Percentiles rank a stretch among this genome's conserved stretches.
These are phyloP conservation scores for Brevipalpus yothersi DNA, from an alignment of 1,140 invertebrate genomes.

Conservation along the genomic window DNA sequence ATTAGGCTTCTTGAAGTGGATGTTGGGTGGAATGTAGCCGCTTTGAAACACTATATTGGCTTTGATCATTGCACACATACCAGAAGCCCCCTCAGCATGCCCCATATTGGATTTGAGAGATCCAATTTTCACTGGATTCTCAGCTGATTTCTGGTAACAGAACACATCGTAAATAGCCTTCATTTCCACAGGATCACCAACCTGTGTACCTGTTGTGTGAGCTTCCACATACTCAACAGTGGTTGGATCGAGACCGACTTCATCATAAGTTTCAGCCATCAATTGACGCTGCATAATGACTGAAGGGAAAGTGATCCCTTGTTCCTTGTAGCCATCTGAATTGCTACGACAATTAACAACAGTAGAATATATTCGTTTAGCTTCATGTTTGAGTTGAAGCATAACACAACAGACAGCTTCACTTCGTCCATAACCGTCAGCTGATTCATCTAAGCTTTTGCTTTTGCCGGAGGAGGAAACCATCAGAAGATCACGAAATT, in stretches of 20 bases:
- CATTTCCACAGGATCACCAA: constrained; percentile 77
- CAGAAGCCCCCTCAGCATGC: constrained; percentile 68
- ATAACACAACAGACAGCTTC: constrained; percentile 38
- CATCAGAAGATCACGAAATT: constrained; percentile 10
- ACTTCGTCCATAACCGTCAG: constrained; percentile 19
- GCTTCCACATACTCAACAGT: constrained; percentile 69
- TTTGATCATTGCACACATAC: constrained; percentile 28
- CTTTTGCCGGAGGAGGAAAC: background rate
- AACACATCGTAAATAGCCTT: background rate
- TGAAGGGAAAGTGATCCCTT: constrained; percentile 35
- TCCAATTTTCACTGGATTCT: constrained; percentile 48
- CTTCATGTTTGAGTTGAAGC: constrained; percentile 17
- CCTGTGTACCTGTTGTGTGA: constrained; percentile 72
- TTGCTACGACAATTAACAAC: constrained; percentile 53
- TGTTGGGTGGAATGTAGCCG: constrained; percentile 24
- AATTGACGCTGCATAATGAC: constrained; percentile 15
- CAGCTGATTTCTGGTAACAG: constrained; percentile 33
- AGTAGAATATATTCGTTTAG: constrained; percentile 25
- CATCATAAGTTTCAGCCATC: constrained; percentile 45
- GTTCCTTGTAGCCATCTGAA: constrained; percentile 61
- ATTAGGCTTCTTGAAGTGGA: constrained; percentile 28
- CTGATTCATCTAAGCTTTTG: background rate
- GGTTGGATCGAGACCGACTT: constrained; percentile 48
- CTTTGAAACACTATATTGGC: constrained; percentile 24
- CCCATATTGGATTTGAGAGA: constrained; percentile 82